Base-by-base conservation (phyloP, 2,113 vertebrate genomes). In the Numenius arquata region DNA sequence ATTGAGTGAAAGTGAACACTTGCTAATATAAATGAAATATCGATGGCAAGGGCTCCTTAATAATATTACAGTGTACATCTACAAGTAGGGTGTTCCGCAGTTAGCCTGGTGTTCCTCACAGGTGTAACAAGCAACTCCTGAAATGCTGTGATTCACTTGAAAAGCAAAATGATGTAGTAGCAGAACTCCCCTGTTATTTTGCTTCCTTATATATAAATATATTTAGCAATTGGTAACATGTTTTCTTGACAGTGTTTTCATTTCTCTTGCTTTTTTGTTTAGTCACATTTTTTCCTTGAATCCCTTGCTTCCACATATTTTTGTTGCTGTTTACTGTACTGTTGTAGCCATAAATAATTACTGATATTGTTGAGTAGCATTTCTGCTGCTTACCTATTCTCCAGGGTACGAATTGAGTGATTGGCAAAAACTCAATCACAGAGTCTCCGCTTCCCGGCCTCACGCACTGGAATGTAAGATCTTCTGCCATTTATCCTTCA, bases 401-500 rank as follows among this genome's bases (percentile, higher is more conserved):
- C 94, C 75, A 76, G 81, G 61, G 95, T 67, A 68, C 0, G 0
- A 95, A 95, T n/a, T 88, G 94, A 95, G 79, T 96, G 96, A 97
- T 90, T 97, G 97, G 94, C 94, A 92, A 96, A 97, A 96, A 73
- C 94, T 97, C 96, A 88, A 79, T 96, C 95, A 80, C 59, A 45
- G 89, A 89, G 45, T 91, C 91, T 77, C 59, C n/a, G 15, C 83
- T 82, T 90, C 74, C 89, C 11, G 4, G 89, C 85, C 82, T 84
- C 61, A 41, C 2, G 36, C 12, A 25, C 80, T 81, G 91, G 93
- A 96, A 96, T 94, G 89, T 93, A 95, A 96, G 95, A 93, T 96
- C 93, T 93, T 96, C 88, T 90, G 87, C 93, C 95, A 93, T 96
- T 97, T 97, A 97, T 96, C 94, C 92, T 97, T 97, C 96, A 97